Conservation (phyloP, 2,113 vertebrate genomes). For the Herpetotheres cachinnans region DNA sequence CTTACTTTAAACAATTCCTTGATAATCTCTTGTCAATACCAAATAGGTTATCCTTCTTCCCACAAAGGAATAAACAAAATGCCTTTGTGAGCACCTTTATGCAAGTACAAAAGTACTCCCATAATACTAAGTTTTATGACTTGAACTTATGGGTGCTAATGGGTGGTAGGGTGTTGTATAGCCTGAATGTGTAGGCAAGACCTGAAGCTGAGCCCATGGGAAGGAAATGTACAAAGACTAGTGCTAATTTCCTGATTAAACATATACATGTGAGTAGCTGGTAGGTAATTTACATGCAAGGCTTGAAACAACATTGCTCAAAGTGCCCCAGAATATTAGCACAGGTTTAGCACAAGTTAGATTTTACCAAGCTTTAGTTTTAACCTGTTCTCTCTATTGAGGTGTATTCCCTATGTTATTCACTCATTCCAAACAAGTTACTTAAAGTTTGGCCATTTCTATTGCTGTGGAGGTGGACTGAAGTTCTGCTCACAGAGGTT, state of each 20-base stretch:
- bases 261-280: neutral
- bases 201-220: neutral
- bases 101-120: neutral
- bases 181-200: neutral
- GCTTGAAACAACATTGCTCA: neutral
- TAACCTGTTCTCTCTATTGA: neutral
- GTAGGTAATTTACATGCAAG: neutral
- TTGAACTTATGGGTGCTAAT: neutral
- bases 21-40: neutral
- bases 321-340: neutral
- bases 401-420: neutral
- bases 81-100: neutral
- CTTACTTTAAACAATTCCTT: neutral
- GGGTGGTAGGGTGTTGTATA: neutral
- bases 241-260: neutral
- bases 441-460: neutral
- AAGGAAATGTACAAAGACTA: neutral
- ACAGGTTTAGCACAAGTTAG: neutral
- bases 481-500: neutral
- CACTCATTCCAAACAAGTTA: neutral
- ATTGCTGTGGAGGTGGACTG: neutral
- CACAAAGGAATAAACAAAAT: neutral
- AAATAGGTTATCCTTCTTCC: neutral
- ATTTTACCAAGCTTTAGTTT: neutral
- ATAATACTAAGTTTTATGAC: neutral